Conservation (phyloP, 2,113 vertebrate genomes). For the Sigmodon hispidus region DNA sequence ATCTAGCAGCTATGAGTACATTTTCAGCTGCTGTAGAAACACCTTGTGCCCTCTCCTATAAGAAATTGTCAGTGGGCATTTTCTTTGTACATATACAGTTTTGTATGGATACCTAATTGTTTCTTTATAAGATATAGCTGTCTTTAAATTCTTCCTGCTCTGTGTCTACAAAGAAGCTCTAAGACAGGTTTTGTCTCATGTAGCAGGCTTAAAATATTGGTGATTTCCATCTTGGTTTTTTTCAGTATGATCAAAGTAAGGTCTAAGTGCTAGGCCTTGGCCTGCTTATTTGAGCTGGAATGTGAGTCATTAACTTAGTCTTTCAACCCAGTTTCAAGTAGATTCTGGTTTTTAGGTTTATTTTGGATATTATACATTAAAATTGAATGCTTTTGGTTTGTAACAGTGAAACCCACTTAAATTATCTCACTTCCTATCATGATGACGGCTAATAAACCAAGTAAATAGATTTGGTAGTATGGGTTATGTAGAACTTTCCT, state of each 20-base stretch:
- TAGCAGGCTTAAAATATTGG: not conserved
- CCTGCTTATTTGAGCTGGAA: constrained; percentile 36
- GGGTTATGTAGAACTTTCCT: not conserved
- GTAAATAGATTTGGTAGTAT: not conserved
- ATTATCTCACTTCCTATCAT: not conserved
- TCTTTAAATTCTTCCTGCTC: not conserved
- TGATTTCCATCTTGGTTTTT: not conserved
- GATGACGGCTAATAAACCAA: not conserved
- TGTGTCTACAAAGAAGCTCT: not conserved
- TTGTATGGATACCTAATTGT: not conserved
- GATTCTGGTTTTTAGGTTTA: constrained; percentile 55
- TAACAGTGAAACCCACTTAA: not conserved
- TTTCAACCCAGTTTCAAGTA: not conserved
- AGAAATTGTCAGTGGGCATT: not conserved
- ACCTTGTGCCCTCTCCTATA: not conserved
- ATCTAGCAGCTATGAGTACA: not conserved
- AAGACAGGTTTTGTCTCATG: not conserved
- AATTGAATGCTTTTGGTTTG: not conserved
- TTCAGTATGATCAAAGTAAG: not conserved
- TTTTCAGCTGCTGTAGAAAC: not conserved
- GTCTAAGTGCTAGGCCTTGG: not conserved
- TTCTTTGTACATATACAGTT: not conserved
- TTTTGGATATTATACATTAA: constrained; percentile 34
- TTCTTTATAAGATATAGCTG: not conserved
- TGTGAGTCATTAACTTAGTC: not conserved